phyloP scores from a whole-genome alignment of 2,113 vertebrate species.

The Isurus oxyrinchus region DNA sequence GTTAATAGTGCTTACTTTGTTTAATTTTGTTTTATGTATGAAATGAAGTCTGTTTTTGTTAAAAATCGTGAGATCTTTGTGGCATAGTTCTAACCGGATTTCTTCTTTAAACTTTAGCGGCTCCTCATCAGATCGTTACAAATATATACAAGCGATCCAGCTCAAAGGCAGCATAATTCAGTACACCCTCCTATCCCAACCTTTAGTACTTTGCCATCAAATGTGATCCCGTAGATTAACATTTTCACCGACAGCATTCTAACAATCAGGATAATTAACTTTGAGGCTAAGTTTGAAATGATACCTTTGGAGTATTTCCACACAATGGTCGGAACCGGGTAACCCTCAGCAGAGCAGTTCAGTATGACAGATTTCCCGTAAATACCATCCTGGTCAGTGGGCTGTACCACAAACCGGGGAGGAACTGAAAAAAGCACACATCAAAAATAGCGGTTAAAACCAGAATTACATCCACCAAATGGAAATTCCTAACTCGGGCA shows the following conservation, averaged over 20 bases:
- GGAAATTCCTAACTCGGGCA: background rate
- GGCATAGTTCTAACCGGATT: no score
- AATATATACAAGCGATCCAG: background rate
- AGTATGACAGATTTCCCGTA: conserved; percentile 94
- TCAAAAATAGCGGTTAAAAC: background rate
- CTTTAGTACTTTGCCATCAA: background rate
- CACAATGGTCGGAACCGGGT: conserved; percentile 90
- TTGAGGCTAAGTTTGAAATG: conserved; percentile 33
- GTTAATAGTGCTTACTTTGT: no score
- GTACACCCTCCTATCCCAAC: background rate
- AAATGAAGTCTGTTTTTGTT: no score
- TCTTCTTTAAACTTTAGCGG: no score
- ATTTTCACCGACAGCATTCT: background rate
- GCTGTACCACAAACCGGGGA: conserved; percentile 94
- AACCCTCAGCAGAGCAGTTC: conserved; percentile 94
- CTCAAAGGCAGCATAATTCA: background rate
- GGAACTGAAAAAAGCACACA: conserved; percentile 66
- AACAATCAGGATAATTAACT: background rate
- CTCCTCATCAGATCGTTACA: no score
- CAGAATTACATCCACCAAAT: background rate
- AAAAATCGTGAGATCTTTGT: no score
- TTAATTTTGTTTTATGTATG: no score
- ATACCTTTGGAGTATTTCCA: conserved; percentile 99
- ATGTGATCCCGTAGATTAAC: background rate
- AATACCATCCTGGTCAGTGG: conserved; percentile 92